Conservation (phyloP, 2,888 invertebrate genomes). For the Cephus runcator region DNA sequence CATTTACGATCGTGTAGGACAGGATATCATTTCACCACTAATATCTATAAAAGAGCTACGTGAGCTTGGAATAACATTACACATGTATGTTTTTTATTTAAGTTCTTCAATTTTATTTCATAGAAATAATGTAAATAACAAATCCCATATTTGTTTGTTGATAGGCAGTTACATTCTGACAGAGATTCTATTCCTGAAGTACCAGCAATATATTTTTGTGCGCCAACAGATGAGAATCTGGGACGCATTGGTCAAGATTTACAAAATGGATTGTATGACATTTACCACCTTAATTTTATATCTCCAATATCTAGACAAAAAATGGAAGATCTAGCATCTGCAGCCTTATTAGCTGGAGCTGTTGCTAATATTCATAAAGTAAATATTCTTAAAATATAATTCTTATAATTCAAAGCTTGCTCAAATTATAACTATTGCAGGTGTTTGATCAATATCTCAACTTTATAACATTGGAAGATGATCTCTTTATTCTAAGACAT, state of each 20-base stretch:
- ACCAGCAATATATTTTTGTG: constrained; percentile 97
- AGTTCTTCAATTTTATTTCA: background rate
- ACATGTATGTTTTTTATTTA: constrained; percentile 78
- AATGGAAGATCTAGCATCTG: constrained; percentile 93
- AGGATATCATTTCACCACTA: constrained; percentile 97
- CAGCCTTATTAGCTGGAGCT: constrained; percentile 89
- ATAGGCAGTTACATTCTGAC: constrained; percentile 86
- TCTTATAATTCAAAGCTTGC: background rate
- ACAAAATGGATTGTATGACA: constrained; percentile 89
- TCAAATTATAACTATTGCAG: constrained; percentile 58
- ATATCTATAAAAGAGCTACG: constrained; percentile 95
- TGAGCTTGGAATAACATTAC: constrained; percentile 96
- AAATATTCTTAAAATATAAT: constrained; percentile 16
- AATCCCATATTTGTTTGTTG: constrained; percentile 32
- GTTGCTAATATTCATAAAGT: constrained; percentile 93
- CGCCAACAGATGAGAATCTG: constrained; percentile 95
- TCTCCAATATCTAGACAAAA: constrained; percentile 93
- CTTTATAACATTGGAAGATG: constrained; percentile 97
- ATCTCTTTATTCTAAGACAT: constrained; percentile 93
- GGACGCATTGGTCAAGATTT: constrained; percentile 92
- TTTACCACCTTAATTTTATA: constrained; percentile 96
- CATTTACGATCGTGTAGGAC: constrained; percentile 95
- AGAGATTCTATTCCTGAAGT: constrained; percentile 97
- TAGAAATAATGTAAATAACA: constrained; percentile 1
- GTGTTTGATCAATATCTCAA: constrained; percentile 98